phyloP scores from a whole-genome alignment of 1,140 invertebrate genomes.

The Drosophila miranda region DNA sequence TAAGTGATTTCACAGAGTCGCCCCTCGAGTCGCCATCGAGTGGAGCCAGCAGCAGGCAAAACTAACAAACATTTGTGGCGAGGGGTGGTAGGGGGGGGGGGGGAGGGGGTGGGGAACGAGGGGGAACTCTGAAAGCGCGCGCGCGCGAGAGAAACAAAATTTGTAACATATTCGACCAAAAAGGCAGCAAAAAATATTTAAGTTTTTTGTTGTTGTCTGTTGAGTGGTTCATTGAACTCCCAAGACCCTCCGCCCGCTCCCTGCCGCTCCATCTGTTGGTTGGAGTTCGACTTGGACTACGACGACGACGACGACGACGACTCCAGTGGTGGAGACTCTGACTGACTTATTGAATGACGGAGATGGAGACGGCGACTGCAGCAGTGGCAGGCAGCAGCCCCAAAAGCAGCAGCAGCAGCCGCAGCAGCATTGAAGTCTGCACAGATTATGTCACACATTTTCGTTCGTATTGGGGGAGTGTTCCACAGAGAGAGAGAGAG shows the following conservation, averaged over 20 bases:
- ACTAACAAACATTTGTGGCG: constrained; percentile 63
- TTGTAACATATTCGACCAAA: constrained; percentile 74
- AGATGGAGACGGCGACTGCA: constrained; percentile 46
- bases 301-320: constrained; percentile 4
- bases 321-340: constrained; percentile 35
- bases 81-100: not conserved
- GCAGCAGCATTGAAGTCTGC: constrained; percentile 73
- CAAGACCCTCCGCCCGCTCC: constrained; percentile 5
- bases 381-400: constrained; percentile 33
- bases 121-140: too few species aligned
- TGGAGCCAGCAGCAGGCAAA: constrained; percentile 41
- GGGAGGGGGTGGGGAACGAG: too few species aligned
- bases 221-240: constrained; percentile 48
- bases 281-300: constrained; percentile 42
- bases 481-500: not conserved
- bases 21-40: constrained; percentile 27
- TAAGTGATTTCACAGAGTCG: constrained; percentile 74
- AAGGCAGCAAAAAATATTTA: constrained; percentile 67
- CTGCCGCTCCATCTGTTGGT: constrained; percentile 10
- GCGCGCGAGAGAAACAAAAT: constrained; percentile 51
- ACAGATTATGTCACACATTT: constrained; percentile 81
- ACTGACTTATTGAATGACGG: constrained; percentile 79
- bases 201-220: constrained; percentile 40
- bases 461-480: constrained; percentile 70
- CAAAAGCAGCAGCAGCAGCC: constrained; percentile 31